Conservation (phyloP, 2,888 invertebrate species). For the Urechis unicinctus region DNA sequence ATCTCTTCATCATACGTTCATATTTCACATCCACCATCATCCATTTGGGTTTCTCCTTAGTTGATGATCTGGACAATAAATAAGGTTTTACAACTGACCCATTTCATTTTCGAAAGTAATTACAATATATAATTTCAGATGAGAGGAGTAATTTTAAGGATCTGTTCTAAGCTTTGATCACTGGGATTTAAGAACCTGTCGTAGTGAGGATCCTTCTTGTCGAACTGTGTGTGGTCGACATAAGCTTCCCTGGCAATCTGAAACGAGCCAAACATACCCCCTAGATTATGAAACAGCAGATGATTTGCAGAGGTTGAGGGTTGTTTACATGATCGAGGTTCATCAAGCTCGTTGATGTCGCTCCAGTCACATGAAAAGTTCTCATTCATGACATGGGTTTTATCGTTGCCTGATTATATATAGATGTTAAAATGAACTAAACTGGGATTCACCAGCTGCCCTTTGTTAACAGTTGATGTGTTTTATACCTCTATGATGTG, state of each 20-base stretch:
- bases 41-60: conserved; percentile 38
- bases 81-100: not conserved
- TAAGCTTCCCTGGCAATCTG: conserved; percentile 46
- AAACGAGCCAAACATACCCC: not conserved
- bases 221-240: conserved; percentile 49
- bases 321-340: too few species aligned
- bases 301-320: too few species aligned
- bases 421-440: too few species aligned
- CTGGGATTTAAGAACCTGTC: too few species aligned
- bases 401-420: too few species aligned
- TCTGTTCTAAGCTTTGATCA: too few species aligned
- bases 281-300: not conserved
- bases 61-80: not conserved
- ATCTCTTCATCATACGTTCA: conserved; percentile 37
- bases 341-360: too few species aligned
- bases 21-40: conserved; percentile 48
- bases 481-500: not conserved
- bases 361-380: too few species aligned
- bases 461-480: too few species aligned
- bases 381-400: too few species aligned
- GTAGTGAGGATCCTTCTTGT: conserved; percentile 42
- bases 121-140: not conserved
- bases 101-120: not conserved
- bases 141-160: not conserved
- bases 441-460: too few species aligned